Conservation (phyloP, 2,888 invertebrate species). For the Drosophila monieri region DNA sequence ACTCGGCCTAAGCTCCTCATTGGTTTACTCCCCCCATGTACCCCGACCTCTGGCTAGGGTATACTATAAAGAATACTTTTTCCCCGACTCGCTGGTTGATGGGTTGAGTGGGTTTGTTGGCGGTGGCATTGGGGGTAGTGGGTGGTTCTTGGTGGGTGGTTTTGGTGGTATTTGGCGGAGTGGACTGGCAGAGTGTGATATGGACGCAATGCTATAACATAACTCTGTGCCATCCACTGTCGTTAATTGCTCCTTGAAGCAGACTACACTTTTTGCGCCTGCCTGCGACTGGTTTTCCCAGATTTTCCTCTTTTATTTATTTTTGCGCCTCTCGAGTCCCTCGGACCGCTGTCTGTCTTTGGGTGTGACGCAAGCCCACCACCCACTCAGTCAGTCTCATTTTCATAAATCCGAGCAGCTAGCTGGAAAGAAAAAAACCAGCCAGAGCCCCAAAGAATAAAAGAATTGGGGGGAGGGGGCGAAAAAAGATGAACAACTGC, state of each 20-base stretch:
- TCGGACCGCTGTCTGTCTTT: conserved; percentile 37
- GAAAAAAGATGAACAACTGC: conserved; percentile 69
- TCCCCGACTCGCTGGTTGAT: conserved; percentile 30
- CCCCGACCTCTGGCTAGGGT: conserved; percentile 20
- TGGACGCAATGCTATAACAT: conserved; percentile 55
- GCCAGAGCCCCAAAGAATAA: conserved; percentile 39
- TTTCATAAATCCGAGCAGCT: conserved; percentile 73
- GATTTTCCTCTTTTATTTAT: conserved; percentile 38
- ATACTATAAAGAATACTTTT: conserved; percentile 32
- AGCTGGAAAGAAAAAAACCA: conserved; percentile 40
- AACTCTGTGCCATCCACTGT: conserved; percentile 73
- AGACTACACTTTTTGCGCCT: conserved; percentile 63
- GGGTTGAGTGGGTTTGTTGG: conserved; percentile 11
- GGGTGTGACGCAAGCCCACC: conserved; percentile 60
- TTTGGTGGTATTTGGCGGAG: conserved; percentile 1
- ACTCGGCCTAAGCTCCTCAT: conserved; percentile 43
- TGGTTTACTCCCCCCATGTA: conserved; percentile 30
- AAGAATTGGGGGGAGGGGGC: conserved; percentile 40
- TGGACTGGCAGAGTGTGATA: conserved; percentile 61
- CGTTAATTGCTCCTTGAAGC: conserved; percentile 80
- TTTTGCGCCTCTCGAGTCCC: conserved; percentile 25
- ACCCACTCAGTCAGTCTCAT: conserved; percentile 59
- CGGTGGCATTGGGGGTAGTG: conserved; percentile 2
- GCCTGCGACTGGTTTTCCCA: conserved; percentile 25
- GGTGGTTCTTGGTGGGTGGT: neutral